Base-by-base conservation (phyloP, 1,140 invertebrate genomes). In the Bombus sibiricus region DNA sequence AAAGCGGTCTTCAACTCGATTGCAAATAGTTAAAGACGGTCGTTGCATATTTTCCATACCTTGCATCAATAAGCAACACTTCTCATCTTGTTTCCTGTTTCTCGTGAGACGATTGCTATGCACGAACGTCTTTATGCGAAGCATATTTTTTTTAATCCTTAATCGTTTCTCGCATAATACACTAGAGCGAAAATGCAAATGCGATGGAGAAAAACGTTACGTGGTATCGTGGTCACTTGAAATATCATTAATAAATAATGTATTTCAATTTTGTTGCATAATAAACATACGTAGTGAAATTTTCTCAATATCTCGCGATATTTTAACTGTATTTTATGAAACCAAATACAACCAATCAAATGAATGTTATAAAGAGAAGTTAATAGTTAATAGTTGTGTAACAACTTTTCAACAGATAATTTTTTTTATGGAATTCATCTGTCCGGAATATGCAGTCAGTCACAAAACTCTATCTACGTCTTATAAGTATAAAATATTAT, bases 31-130 rank as follows among this genome's bases (percentile, higher is more conserved):
- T 47, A 34, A 77, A 59, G 12, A 41, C 15, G 66, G 8, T 79
- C n/a, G 43, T 69, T 41, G 43, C 62, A 28, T 53, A 47, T 68
- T 80, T 69, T 68, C 64, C 64, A 80, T 80, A 68, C 32, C 77
- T n/a, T 79, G 62, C 32, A 79, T 79, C 62, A 47, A 41, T 79
- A 47, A 68, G 77, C 77, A 68, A 39, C 15, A 43, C 5, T 80
- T 43, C 64, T 41, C 32, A 12, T 47, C 32, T 47, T 32, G 32
- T 68, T 53, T 69, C 64, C 64, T 69, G 64, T n/a, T 80, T n/a
- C 32, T 47, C 32, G 6, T 53, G 39, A 37, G 41, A 32, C 32
- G 13, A 34, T 69, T 80, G 77, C 43, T 22, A 28, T 18, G 32
- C 43, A 68, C 62, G 39, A 15, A 32, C 15, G 43, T 10, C 2